Conservation (phyloP, 2,888 invertebrate genomes). For the Ceraclea dissimilis region DNA sequence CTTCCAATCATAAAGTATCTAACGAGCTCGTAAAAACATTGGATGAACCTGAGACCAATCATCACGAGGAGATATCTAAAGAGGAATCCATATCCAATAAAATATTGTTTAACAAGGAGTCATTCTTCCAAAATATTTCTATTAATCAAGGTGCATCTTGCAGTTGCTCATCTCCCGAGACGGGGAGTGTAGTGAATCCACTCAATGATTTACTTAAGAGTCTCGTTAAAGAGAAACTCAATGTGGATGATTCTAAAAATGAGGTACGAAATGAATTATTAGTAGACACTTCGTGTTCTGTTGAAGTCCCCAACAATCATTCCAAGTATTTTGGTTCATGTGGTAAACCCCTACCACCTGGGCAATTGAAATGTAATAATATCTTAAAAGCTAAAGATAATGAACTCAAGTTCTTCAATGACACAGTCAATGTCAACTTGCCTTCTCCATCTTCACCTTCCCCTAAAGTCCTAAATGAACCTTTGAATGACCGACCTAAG, state of each 20-base stretch:
- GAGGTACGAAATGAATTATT: slow-evolving; percentile 50
- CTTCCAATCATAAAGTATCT: slow-evolving; percentile 32
- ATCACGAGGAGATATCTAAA: slow-evolving; percentile 40
- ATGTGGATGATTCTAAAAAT: slow-evolving; percentile 59
- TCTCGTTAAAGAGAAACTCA: slow-evolving; percentile 46
- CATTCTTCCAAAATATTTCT: slow-evolving; percentile 20
- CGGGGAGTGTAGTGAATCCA: slow-evolving; percentile 42
- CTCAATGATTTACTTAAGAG: slow-evolving; percentile 46
- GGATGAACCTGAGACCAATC: slow-evolving; percentile 28
- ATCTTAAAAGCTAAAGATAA: slow-evolving; percentile 75
- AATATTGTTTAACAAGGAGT: slow-evolving; percentile 38
- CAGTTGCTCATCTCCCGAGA: slow-evolving; percentile 37
- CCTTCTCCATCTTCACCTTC: slow-evolving; percentile 44
- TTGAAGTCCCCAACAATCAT: slow-evolving; percentile 64
- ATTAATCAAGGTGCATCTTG: slow-evolving; percentile 33
- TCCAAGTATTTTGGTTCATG: slow-evolving; percentile 56
- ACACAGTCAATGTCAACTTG: slow-evolving; percentile 41
- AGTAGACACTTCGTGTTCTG: slow-evolving; percentile 37
- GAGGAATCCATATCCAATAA: slow-evolving; percentile 46
- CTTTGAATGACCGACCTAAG: slow-evolving; percentile 36
- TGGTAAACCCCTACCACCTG: slow-evolving; percentile 72
- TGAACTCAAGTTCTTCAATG: slow-evolving; percentile 44
- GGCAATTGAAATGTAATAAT: slow-evolving; percentile 83
- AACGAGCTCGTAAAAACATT: slow-evolving; percentile 33
- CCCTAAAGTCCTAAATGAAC: slow-evolving; percentile 49